These are phyloP conservation scores for Saxidomus purpurata DNA, from an alignment of 1,140 invertebrate genomes.

Conservation along the genomic window DNA sequence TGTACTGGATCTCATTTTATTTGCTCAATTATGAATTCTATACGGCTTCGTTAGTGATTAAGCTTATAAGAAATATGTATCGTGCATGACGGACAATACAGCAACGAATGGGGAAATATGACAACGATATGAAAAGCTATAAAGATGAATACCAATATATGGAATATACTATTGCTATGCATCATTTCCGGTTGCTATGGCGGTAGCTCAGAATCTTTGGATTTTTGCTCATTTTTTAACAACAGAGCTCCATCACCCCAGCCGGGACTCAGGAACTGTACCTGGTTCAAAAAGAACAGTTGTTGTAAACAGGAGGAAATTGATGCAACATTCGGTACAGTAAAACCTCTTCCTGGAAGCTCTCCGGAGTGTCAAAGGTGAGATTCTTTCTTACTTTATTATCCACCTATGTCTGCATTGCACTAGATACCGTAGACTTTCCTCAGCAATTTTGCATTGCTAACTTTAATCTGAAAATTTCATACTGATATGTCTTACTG, in stretches of 20 bases:
- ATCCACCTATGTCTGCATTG: too few relatives aligned
- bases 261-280: constrained; percentile 85
- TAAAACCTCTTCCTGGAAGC: constrained; percentile 85
- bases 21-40: not conserved
- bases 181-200: not conserved
- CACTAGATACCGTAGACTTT: too few relatives aligned
- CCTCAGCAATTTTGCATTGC: too few relatives aligned
- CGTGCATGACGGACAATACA: not conserved
- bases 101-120: not conserved
- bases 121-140: not conserved
- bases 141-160: not conserved
- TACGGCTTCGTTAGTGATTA: not conserved
- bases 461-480: too few relatives aligned
- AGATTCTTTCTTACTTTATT: constrained; percentile 10
- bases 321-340: constrained; percentile 84
- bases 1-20: not conserved
- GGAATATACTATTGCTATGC: not conserved
- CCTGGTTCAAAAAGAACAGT: constrained; percentile 85
- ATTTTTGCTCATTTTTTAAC: constrained; percentile 86
- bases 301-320: constrained; percentile 86
- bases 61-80: not conserved
- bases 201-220: constrained; percentile 16
- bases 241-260: constrained; percentile 86
- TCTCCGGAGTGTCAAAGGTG: constrained; percentile 82
- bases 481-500: too few relatives aligned